phyloP scores from a whole-genome alignment of 2,113 vertebrate species.

The Hemiscyllium ocellatum region DNA sequence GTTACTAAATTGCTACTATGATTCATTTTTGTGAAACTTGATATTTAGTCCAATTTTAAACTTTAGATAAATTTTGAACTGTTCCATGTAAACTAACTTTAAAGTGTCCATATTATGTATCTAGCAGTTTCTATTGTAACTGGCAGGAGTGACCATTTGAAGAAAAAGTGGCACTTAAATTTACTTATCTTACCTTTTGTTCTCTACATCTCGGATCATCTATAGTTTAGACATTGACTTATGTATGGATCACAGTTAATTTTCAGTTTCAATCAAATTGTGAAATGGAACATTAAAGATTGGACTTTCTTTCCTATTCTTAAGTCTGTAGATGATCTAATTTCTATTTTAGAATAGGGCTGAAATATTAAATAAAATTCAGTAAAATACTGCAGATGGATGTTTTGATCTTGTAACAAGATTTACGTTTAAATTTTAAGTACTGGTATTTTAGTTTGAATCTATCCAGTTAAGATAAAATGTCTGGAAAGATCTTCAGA shows the following conservation, averaged over 20 bases:
- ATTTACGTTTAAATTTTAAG: background rate
- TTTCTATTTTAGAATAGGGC: background rate
- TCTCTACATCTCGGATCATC: background rate
- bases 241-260: background rate
- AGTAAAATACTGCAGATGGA: background rate
- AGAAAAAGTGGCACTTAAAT: background rate
- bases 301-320: background rate
- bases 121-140: background rate
- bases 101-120: background rate
- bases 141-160: background rate
- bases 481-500: background rate
- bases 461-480: background rate
- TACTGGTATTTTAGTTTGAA: background rate
- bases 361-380: background rate
- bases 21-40: background rate
- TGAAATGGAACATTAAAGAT: background rate
- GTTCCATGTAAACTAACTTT: background rate
- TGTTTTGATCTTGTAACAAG: background rate
- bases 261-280: background rate
- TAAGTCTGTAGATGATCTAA: background rate
- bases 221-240: background rate
- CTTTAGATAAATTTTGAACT: background rate
- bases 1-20: background rate
- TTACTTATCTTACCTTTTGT: background rate
- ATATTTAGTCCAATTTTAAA: background rate